A percentile compares a stretch with the other conserved stretches of the same genome.
Evolutionary conservation across 2,797 vertebrate species (phyloP).

Genomic region (Alosa sapidissima): DNA sequence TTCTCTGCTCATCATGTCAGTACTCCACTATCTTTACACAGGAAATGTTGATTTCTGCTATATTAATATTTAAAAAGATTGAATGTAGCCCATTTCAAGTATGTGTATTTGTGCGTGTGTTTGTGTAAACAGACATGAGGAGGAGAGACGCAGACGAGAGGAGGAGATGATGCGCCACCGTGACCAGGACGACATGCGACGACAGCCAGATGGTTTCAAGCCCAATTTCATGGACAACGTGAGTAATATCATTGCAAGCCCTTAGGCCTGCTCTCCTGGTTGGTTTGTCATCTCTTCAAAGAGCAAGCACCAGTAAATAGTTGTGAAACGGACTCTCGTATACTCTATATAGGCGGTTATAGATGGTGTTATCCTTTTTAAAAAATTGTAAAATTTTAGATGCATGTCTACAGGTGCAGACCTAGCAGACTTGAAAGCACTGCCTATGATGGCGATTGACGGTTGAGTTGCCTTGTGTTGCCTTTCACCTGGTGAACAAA

Average conservation of each 20-base stretch:
- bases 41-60: too few species aligned
- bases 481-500: too few species aligned
- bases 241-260: constrained; percentile 73
- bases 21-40: too few species aligned
- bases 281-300: neutral
- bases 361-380: neutral
- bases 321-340: neutral
- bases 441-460: too few species aligned
- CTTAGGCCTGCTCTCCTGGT: neutral
- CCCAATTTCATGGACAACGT: constrained; percentile 90
- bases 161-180: constrained; percentile 90
- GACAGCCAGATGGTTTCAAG: constrained; percentile 87
- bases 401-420: too few species aligned
- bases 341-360: neutral
- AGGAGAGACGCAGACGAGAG: constrained; percentile 89
- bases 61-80: too few species aligned
- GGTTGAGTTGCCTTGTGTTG: too few species aligned
- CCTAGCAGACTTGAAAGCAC: too few species aligned
- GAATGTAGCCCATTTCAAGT: too few species aligned
- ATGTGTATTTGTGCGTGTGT: neutral
- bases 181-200: constrained; percentile 88
- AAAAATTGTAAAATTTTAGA: neutral
- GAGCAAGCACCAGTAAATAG: neutral
- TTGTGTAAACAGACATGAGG: constrained; percentile 82
- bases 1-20: too few species aligned